These are phyloP conservation scores for Zaprionus tsacasi DNA, from an alignment of 1,140 invertebrate genomes.

Conservation along the genomic window DNA sequence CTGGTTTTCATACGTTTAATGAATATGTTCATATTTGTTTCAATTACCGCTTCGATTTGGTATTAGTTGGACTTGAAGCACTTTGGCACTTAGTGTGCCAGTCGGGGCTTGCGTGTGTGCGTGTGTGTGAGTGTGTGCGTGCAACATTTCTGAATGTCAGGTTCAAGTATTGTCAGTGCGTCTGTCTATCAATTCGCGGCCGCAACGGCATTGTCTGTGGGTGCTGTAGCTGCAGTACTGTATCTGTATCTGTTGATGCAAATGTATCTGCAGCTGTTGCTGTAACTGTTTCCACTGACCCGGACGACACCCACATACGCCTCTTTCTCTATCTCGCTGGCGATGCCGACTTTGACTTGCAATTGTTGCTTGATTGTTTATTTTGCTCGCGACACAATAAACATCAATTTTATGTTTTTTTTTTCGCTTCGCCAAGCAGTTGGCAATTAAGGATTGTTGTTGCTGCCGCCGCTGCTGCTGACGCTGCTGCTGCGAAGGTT, in stretches of 20 bases:
- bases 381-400: slow-evolving; percentile 67
- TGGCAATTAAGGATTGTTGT: slow-evolving; percentile 69
- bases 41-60: slow-evolving; percentile 45
- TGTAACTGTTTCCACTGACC: slow-evolving; percentile 2
- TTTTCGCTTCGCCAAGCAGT: not conserved
- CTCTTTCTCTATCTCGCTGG: no score
- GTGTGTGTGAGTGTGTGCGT: slow-evolving; percentile 15
- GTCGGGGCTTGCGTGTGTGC: slow-evolving; percentile 28
- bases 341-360: slow-evolving; percentile 66
- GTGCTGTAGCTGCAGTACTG: not conserved
- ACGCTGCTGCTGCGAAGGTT: slow-evolving; percentile 40
- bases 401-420: slow-evolving; percentile 51
- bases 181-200: slow-evolving; percentile 29
- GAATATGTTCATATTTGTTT: slow-evolving; percentile 21
- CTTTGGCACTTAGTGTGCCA: slow-evolving; percentile 46
- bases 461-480: slow-evolving; percentile 9
- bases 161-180: slow-evolving; percentile 70
- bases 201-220: not conserved
- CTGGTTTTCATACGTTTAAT: not conserved
- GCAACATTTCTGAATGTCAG: slow-evolving; percentile 68
- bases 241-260: slow-evolving; percentile 1
- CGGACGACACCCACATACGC: slow-evolving; percentile 58
- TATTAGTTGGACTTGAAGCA: slow-evolving; percentile 47
- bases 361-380: slow-evolving; percentile 55
- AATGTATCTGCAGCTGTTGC: slow-evolving; percentile 29